Conservation (phyloP, 1,140 invertebrate species). For the Bombus balteatus region DNA sequence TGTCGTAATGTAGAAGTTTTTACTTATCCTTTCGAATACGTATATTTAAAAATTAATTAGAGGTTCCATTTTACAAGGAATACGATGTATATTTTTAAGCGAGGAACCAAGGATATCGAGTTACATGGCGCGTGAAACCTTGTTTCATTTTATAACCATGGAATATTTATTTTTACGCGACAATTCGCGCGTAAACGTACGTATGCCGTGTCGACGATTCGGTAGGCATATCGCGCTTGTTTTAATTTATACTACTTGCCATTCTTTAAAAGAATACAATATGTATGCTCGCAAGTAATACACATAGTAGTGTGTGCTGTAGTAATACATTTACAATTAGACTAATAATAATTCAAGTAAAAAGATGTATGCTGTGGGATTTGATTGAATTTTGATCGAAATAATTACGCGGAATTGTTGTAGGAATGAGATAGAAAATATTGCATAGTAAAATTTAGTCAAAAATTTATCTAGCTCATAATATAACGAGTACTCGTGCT, state of each 20-base stretch:
- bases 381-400: background rate
- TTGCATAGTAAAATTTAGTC: background rate
- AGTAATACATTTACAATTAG: background rate
- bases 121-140: constrained; percentile 28
- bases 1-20: background rate
- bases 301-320: background rate
- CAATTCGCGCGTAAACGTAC: constrained; percentile 32
- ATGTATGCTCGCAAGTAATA: background rate
- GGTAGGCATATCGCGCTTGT: background rate
- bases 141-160: constrained; percentile 21
- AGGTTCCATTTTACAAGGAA: too few species aligned
- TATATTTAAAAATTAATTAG: background rate
- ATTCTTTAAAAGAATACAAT: background rate
- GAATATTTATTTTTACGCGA: constrained; percentile 35
- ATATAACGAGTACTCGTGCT: background rate
- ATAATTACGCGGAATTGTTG: background rate
- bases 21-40: background rate
- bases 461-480: too few species aligned
- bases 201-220: background rate
- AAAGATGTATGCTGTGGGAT: background rate
- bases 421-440: background rate
- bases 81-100: constrained; percentile 22
- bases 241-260: constrained; percentile 16
- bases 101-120: constrained; percentile 17
- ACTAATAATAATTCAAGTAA: background rate